Evolutionary conservation across 2,113 vertebrate genomes (phyloP).

Genomic region (Malurus cyaneus): DNA sequence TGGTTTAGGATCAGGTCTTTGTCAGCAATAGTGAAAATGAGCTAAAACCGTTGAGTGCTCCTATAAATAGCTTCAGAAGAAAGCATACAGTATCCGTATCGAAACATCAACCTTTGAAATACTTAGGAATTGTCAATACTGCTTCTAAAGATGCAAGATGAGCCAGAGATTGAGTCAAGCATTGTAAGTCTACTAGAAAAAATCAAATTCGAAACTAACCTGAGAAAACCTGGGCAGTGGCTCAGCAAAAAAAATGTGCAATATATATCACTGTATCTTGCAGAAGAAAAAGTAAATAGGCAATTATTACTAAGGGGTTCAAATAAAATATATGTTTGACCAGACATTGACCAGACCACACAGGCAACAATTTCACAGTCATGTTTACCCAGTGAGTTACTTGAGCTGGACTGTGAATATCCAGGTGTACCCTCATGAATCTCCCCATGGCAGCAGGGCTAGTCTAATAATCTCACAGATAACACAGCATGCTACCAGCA

Average conservation of each 20-base stretch:
- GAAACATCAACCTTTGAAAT: slow-evolving; percentile 17
- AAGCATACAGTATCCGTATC: neutral
- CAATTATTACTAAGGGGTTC: neutral
- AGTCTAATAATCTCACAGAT: neutral
- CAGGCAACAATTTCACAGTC: neutral
- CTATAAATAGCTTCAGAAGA: neutral
- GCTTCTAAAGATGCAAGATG: neutral
- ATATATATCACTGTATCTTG: neutral
- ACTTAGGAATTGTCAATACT: neutral
- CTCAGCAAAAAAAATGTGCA: neutral
- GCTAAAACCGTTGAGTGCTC: neutral
- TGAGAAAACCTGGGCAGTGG: neutral
- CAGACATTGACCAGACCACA: neutral
- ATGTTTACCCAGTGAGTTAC: neutral
- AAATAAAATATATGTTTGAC: neutral
- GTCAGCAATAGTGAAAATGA: neutral
- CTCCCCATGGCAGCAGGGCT: neutral
- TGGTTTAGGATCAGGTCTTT: neutral
- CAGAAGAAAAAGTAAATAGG: neutral
- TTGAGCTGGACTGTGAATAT: neutral
- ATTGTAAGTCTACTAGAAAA: neutral
- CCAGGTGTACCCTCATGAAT: neutral
- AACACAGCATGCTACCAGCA: neutral
- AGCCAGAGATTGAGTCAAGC: neutral
- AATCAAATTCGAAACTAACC: neutral